Conservation (phyloP, 2,113 vertebrate genomes). For the Meles meles region DNA sequence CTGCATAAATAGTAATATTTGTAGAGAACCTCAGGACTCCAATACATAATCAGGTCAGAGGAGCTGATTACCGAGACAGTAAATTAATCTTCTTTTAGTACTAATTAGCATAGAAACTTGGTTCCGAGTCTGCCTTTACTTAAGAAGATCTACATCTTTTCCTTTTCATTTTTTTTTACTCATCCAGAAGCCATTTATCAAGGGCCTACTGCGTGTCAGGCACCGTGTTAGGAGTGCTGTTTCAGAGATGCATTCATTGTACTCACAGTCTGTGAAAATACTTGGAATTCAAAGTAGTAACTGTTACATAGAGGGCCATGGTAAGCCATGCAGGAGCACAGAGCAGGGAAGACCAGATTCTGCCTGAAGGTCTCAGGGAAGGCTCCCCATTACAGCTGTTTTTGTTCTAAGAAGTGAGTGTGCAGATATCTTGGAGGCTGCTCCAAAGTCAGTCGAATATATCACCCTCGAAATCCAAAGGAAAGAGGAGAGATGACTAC, state of each 20-base stretch:
- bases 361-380: conserved; percentile 66
- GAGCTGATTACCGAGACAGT: conserved; percentile 63
- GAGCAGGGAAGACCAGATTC: conserved; percentile 8
- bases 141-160: conserved; percentile 3
- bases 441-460: conserved; percentile 3
- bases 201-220: not conserved
- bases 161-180: not conserved
- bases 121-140: conserved; percentile 51
- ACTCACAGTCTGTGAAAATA: not conserved
- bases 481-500: not conserved
- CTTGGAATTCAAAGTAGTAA: not conserved
- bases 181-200: not conserved
- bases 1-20: conserved; percentile 68
- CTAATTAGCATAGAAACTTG: conserved; percentile 61
- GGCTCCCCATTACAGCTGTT: conserved; percentile 4
- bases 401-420: conserved; percentile 25
- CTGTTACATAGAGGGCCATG: not conserved
- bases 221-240: not conserved
- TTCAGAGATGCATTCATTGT: not conserved
- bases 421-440: not conserved
- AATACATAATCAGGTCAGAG: conserved; percentile 67
- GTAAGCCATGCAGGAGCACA: not conserved
- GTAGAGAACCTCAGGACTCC: conserved; percentile 60
- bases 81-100: conserved; percentile 65
- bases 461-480: not conserved